Conservation (phyloP, 2,113 vertebrate species). For the Polyodon spathula region DNA sequence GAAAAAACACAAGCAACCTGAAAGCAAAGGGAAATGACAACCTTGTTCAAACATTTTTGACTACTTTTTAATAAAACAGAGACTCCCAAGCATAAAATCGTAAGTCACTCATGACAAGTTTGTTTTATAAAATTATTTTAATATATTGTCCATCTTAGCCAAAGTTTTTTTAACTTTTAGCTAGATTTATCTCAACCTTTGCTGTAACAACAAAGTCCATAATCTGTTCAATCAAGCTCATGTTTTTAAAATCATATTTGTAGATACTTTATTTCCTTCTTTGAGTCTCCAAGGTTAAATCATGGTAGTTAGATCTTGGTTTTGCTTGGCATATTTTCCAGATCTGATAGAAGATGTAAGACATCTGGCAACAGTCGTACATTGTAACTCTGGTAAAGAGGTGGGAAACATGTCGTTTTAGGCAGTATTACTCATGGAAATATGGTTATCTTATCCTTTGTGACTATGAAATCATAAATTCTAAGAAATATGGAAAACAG, state of each 20-base stretch:
- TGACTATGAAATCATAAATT: no score
- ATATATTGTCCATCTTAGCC: constrained; percentile 10
- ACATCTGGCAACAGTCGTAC: neutral
- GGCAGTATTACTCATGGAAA: no score
- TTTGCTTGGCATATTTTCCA: constrained; percentile 6
- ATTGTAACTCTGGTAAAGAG: no score
- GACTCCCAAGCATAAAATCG: constrained; percentile 12
- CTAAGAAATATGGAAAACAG: no score
- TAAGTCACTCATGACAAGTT: constrained; percentile 20
- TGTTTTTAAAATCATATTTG: no score
- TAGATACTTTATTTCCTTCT: constrained; percentile 6
- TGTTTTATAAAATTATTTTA: constrained; percentile 19
- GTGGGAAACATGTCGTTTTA: no score
- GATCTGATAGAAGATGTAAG: constrained; percentile 8
- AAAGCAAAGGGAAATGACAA: constrained; percentile 22
- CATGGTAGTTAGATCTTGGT: constrained; percentile 6
- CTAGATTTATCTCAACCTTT: neutral
- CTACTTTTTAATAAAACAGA: constrained; percentile 9
- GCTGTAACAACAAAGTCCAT: neutral
- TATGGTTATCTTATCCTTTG: no score
- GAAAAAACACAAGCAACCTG: neutral
- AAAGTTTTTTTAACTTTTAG: neutral
- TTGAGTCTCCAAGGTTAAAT: neutral
- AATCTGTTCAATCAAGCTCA: neutral
- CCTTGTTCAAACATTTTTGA: neutral